A percentile compares a stretch with the other conserved stretches of the same genome.
Conservation (phyloP, 2,797 vertebrate genomes). For the Avahi laniger region DNA sequence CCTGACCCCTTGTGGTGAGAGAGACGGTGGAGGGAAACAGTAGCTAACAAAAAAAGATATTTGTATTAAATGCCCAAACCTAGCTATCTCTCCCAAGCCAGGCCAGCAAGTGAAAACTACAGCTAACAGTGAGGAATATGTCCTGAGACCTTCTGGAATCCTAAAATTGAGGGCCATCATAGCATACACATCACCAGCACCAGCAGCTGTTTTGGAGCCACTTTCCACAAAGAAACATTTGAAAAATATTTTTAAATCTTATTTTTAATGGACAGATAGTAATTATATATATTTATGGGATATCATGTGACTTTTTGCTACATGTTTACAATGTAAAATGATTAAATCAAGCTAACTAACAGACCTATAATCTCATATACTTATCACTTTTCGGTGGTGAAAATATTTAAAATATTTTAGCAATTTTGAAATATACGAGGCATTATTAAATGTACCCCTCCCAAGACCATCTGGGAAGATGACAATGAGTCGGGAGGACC, state of each 20-base stretch:
- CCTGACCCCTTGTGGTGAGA: background rate
- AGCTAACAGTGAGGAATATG: background rate
- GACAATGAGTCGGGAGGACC: background rate
- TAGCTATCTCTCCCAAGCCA: too few species aligned
- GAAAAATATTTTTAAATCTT: background rate
- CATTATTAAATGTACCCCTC: background rate
- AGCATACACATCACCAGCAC: too few species aligned
- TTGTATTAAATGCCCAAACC: background rate
- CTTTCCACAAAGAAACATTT: background rate
- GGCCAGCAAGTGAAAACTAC: fast-evolving
- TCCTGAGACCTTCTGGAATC: background rate
- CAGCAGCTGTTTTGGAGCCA: background rate
- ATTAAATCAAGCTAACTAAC: background rate
- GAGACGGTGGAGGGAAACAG: background rate
- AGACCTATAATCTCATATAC: background rate
- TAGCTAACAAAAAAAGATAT: background rate
- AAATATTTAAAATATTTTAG: background rate
- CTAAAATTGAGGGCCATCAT: background rate
- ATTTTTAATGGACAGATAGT: background rate
- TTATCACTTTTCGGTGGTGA: background rate
- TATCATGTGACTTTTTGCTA: background rate
- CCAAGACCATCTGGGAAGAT: background rate
- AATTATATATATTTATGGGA: background rate
- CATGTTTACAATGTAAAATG: background rate
- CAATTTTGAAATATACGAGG: background rate